Base-by-base conservation (phyloP, 2,888 invertebrate species). In the Ectemnius lituratus region DNA sequence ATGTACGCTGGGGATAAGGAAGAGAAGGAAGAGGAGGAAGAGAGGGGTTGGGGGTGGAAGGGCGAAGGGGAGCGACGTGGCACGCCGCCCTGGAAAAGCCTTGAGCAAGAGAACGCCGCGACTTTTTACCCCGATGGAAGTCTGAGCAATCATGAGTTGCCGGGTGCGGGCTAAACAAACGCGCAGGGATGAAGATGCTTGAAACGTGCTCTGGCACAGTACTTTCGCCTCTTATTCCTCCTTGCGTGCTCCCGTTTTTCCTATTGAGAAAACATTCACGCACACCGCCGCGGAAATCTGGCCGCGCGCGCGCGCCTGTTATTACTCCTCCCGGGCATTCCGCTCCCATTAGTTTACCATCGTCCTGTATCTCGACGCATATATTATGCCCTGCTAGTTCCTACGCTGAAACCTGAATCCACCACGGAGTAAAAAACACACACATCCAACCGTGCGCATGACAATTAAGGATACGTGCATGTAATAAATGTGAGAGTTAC, bases 161-260 rank as follows among this genome's bases (percentile, higher is more conserved):
- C 81, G 80, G 80, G 78, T 75, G 76, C 82, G 79, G 82, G 79
- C 73, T 85, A 80, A 87, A 85, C 83, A 85, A 87, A 87, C 82
- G 80, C 72, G 71, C 4, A 60, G 69, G 76, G 73, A 76, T 77
- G 79, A 73, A 76, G 73, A 79, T 62, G 79, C 79, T 76, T 70
- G 70, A 76, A 70, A 79, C 75, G 69, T 67, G 75, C 72, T 64
- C 62, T 16, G 57, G 59, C 63, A 65, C 63, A 69, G 67, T 20
- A 23, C 64, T 62, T 70, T 58, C 45, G 62, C 59, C 62, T 14
- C 60, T 62, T 62, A 20, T n/a, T 47, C 59, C 11, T 62, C 11
- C 37, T 11, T 18, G 62, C 64, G 37, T 65, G 58, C 23, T 20
- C 20, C 8, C 52, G 11, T 13, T 47, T 45, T 23, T 27, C 66